Percentiles rank a stretch among this genome's conserved stretches.
phyloP scores from a whole-genome alignment of 2,888 invertebrate genomes.

The Habrosyne pyritoides region DNA sequence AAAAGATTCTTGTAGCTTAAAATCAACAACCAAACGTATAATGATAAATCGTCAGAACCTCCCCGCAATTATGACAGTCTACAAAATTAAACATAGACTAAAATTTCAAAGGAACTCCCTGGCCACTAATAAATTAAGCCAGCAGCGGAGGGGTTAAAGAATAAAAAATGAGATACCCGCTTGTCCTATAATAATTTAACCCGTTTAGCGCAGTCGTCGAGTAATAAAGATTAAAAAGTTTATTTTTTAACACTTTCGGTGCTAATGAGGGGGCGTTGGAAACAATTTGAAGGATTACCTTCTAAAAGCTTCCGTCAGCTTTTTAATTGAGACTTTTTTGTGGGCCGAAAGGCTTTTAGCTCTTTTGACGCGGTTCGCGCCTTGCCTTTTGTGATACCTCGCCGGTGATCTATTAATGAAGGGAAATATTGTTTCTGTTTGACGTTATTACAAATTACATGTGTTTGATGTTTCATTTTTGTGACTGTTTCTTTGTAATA shows the following conservation, averaged over 20 bases:
- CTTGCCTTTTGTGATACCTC: constrained; percentile 65
- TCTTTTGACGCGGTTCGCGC: constrained; percentile 68
- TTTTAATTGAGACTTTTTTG: constrained; percentile 84
- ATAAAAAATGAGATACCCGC: constrained; percentile 73
- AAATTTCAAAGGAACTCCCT: constrained; percentile 65
- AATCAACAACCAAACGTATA: constrained; percentile 21
- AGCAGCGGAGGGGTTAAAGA: constrained; percentile 65
- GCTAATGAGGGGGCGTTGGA: constrained; percentile 84
- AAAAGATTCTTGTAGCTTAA: constrained; percentile 24
- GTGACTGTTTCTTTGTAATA: neutral
- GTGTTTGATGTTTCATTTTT: constrained; percentile 15
- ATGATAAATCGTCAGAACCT: constrained; percentile 56
- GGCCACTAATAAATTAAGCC: constrained; percentile 72
- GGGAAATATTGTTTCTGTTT: constrained; percentile 60
- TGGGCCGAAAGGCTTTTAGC: constrained; percentile 80
- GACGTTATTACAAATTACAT: constrained; percentile 34
- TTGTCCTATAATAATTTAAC: constrained; percentile 81
- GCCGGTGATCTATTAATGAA: constrained; percentile 80
- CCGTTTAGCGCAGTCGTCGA: constrained; percentile 79
- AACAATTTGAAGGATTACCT: constrained; percentile 84
- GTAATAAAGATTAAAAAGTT: constrained; percentile 84
- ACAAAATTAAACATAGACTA: constrained; percentile 70
- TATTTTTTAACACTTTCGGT: constrained; percentile 83
- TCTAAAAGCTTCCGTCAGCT: constrained; percentile 84
- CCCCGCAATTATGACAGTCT: constrained; percentile 67